Percentiles rank a stretch among this genome's conserved stretches.
Conservation (phyloP, 1,140 invertebrate genomes). For the Fopius arisanus region DNA sequence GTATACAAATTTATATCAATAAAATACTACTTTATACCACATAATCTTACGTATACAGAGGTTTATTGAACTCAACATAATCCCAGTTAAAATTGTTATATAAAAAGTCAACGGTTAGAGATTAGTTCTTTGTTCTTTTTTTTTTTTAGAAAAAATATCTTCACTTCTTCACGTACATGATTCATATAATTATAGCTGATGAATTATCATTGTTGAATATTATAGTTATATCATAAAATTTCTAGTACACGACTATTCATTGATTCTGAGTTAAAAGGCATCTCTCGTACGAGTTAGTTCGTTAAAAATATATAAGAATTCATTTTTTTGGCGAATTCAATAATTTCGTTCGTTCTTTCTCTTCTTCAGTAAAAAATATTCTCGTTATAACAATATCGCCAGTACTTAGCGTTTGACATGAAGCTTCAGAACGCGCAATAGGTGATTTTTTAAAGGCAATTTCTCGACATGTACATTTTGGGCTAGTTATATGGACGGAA, state of each 20-base stretch:
- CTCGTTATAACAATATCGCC: slow-evolving; percentile 92
- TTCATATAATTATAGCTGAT: not conserved
- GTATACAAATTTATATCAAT: not conserved
- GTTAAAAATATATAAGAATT: not conserved
- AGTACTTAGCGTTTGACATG: slow-evolving; percentile 88
- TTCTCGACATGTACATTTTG: slow-evolving; percentile 67
- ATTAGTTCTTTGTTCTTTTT: not conserved
- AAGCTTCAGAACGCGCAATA: slow-evolving; percentile 57
- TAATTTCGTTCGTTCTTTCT: slow-evolving; percentile 58
- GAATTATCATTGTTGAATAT: not conserved
- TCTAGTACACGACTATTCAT: not conserved
- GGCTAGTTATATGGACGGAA: slow-evolving; percentile 38
- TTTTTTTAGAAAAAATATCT: slow-evolving; percentile 15
- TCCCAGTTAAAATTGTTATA: slow-evolving; percentile 4
- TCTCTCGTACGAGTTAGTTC: not conserved
- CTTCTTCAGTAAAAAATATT: slow-evolving; percentile 80
- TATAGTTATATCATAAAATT: not conserved
- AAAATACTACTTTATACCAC: not conserved
- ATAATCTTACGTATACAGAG: not conserved
- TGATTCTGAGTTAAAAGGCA: not conserved
- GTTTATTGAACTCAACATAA: not conserved
- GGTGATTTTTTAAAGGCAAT: slow-evolving; percentile 27
- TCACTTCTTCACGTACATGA: not conserved
- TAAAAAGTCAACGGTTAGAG: slow-evolving; percentile 15
- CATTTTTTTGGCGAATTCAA: slow-evolving; percentile 57